Conservation (phyloP, 1,140 invertebrate genomes). For the Elymnias hypermnestra region DNA sequence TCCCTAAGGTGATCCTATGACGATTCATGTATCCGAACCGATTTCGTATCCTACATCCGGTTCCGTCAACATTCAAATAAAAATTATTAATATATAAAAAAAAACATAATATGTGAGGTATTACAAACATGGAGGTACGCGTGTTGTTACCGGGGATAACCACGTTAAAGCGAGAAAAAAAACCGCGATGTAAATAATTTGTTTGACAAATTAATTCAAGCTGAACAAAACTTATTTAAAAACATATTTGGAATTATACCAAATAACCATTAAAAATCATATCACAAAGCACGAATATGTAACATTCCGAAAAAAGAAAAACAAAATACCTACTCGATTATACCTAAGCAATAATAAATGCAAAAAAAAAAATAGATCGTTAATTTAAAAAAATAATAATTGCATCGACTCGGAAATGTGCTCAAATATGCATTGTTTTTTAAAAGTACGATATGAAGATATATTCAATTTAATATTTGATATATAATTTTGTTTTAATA, state of each 20-base stretch:
- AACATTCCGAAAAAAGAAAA: slow-evolving; percentile 64
- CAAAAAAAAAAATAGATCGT: slow-evolving; percentile 29
- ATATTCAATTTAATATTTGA: not conserved
- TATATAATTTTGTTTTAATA: not conserved
- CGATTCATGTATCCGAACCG: slow-evolving; percentile 38
- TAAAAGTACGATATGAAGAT: not conserved
- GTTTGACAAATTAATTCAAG: slow-evolving; percentile 40
- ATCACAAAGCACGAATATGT: slow-evolving; percentile 70
- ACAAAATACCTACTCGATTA: slow-evolving; percentile 39
- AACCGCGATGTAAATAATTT: slow-evolving; percentile 20
- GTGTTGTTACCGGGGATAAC: slow-evolving; percentile 30
- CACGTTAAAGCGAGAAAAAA: slow-evolving; percentile 22
- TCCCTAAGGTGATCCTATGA: slow-evolving; percentile 54
- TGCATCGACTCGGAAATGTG: slow-evolving; percentile 15
- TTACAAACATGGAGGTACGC: slow-evolving; percentile 62
- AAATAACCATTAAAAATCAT: slow-evolving; percentile 65
- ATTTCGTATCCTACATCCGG: slow-evolving; percentile 36
- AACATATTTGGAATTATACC: slow-evolving; percentile 59
- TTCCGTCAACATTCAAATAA: slow-evolving; percentile 62
- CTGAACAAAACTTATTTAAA: slow-evolving; percentile 49
- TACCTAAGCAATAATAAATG: slow-evolving; percentile 43
- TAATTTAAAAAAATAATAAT: slow-evolving; percentile 4
- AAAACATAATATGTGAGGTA: slow-evolving; percentile 71
- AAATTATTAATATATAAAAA: slow-evolving; percentile 49
- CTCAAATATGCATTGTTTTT: not conserved